A percentile compares a stretch with the other conserved stretches of the same genome.
Evolutionary conservation across 2,888 invertebrate genomes (phyloP).

Genomic region (Archips crataeganus): DNA sequence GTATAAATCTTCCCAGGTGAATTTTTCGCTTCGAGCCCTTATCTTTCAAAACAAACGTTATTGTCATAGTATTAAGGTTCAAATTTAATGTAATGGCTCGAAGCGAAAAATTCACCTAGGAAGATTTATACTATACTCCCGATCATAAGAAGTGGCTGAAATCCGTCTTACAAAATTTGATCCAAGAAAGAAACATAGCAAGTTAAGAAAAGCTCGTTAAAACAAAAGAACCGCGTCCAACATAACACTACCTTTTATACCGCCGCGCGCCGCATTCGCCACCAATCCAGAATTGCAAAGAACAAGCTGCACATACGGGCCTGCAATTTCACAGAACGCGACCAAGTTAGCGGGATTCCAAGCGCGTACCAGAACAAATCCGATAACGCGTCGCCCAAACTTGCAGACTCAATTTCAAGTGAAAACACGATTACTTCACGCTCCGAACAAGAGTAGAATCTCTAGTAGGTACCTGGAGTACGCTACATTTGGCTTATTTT

Average conservation of each 20-base stretch:
- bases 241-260: slow-evolving; percentile 1
- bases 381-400: slow-evolving; percentile 79
- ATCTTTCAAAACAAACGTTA: too few species aligned
- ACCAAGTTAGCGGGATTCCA: slow-evolving; percentile 58
- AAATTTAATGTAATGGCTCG: too few species aligned
- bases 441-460: slow-evolving; percentile 56
- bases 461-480: slow-evolving; percentile 41
- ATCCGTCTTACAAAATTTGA: too few species aligned
- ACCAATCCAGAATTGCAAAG: slow-evolving; percentile 31
- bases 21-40: too few species aligned
- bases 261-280: slow-evolving; percentile 2
- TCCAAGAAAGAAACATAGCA: too few species aligned
- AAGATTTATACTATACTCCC: too few species aligned
- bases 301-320: slow-evolving; percentile 38
- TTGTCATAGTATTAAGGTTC: too few species aligned
- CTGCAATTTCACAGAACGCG: slow-evolving; percentile 39
- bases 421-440: slow-evolving; percentile 74
- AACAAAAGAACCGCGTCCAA: background rate
- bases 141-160: too few species aligned
- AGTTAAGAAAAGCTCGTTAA: too few species aligned
- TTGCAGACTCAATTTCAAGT: slow-evolving; percentile 76
- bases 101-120: too few species aligned
- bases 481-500: slow-evolving; percentile 31
- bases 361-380: slow-evolving; percentile 78
- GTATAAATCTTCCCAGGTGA: too few species aligned